Base-by-base conservation (phyloP, 1,140 invertebrate genomes). In the Phenacoccus solenopsis region DNA sequence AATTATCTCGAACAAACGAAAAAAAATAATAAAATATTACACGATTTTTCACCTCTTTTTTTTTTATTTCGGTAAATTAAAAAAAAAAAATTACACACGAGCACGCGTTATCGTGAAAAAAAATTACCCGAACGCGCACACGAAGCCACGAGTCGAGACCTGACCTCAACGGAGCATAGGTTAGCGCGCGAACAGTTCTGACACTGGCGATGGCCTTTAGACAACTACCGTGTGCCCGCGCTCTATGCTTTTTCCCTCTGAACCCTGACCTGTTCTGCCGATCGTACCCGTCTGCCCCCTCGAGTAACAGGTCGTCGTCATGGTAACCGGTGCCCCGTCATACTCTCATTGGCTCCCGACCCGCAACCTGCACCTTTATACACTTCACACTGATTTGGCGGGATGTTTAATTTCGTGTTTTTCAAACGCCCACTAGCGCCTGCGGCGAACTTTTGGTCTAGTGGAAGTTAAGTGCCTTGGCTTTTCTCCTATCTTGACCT, bases 241-340 rank as follows among this genome's bases (percentile, higher is more conserved):
- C 68, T 56, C 21, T 24, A 20, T 56, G 35, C 68, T 38, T 38
- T 49, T 38, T 38, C 30, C 68, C 67, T 69, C 68, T 69, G 68
- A 69, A 69, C 68, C 68, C 68, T 69, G 68, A 69, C 68, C 68
- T 69, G 68, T 38, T 38, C 68, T 32, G 30, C 10, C n/a, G n/a
- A n/a, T n/a, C n/a, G 38, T 49, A 49, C 38, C 38, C 12, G 12
- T 49, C 38, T 49, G 38, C 20, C 38, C 16, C 38, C 38, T 64
- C 25, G 59, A 27, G 59, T 64, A 64, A 64, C 59, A 64, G 21
- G 59, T 64, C 59, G 59, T 64, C 21, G 21, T 16, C 16, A 64
- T 64, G 59, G 59, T 64, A 64, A 64, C 59, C 25, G 21, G 59
- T 64, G 59, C 59, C 59, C 59, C 10, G 25, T 64, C 59, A 64